Evolutionary conservation across 2,797 vertebrate genomes (phyloP).

Genomic region (Gymnocypris eckloni): DNA sequence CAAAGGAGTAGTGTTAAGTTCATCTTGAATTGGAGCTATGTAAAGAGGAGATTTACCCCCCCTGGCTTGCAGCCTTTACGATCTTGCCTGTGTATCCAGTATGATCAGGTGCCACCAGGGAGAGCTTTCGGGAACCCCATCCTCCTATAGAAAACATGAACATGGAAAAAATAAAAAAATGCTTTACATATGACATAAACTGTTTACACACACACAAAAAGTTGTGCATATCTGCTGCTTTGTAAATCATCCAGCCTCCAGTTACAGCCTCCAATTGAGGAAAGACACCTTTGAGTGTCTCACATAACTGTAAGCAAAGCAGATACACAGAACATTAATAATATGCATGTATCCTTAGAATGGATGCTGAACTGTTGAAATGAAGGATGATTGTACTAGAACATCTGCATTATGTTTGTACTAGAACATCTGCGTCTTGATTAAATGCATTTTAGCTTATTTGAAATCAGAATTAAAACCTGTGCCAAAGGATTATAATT

Average conservation of each 20-base stretch:
- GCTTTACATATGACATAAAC: neutral
- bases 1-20: constrained; percentile 39
- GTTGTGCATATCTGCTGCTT: constrained; percentile 34
- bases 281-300: constrained; percentile 37
- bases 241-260: constrained; percentile 43
- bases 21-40: constrained; percentile 45
- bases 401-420: too few relatives aligned
- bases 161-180: neutral
- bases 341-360: neutral
- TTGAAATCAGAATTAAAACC: neutral
- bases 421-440: neutral
- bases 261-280: constrained; percentile 31
- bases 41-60: constrained; percentile 32
- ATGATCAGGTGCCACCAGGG: constrained; percentile 41
- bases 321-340: constrained; percentile 7
- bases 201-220: constrained; percentile 3
- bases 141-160: constrained; percentile 31
- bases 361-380: neutral
- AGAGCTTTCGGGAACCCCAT: constrained; percentile 42
- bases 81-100: constrained; percentile 50
- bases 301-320: constrained; percentile 46
- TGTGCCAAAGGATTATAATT: too few relatives aligned
- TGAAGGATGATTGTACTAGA: neutral
- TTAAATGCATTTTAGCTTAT: neutral
- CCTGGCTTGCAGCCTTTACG: constrained; percentile 29